phyloP scores from a whole-genome alignment of 2,888 invertebrate species.

The Macrophya annulata region DNA sequence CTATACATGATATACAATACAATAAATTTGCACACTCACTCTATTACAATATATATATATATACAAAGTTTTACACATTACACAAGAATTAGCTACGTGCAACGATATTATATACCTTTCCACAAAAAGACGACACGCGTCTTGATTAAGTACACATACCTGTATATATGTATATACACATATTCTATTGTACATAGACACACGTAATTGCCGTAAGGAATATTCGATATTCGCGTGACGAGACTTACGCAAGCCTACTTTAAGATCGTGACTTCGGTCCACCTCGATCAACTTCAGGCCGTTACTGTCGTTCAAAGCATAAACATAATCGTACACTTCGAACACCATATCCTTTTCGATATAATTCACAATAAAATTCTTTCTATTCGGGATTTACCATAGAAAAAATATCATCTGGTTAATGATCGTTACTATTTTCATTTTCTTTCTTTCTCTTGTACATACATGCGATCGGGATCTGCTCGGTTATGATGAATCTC shows the following conservation, averaged over 20 bases:
- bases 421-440: not conserved
- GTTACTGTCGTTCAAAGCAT: not conserved
- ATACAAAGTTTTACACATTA: not conserved
- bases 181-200: too few relatives aligned
- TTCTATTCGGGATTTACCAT: not conserved
- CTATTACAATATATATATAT: too few relatives aligned
- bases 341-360: constrained; percentile 8
- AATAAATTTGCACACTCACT: constrained; percentile 11
- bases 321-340: not conserved
- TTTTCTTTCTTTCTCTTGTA: not conserved
- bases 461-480: constrained; percentile 12
- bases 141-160: not conserved
- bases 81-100: not conserved
- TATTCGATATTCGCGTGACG: constrained; percentile 24
- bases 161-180: not conserved
- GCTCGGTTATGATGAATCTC: constrained; percentile 14
- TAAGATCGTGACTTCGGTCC: constrained; percentile 23
- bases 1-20: not conserved
- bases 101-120: not conserved
- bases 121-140: not conserved
- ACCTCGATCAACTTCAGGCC: constrained; percentile 3
- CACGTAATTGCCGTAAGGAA: not conserved
- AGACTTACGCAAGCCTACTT: not conserved
- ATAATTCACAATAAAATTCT: not conserved
- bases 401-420: too few relatives aligned